phyloP scores from a whole-genome alignment of 2,797 vertebrate genomes.

The Thripadectes ignobilis region DNA sequence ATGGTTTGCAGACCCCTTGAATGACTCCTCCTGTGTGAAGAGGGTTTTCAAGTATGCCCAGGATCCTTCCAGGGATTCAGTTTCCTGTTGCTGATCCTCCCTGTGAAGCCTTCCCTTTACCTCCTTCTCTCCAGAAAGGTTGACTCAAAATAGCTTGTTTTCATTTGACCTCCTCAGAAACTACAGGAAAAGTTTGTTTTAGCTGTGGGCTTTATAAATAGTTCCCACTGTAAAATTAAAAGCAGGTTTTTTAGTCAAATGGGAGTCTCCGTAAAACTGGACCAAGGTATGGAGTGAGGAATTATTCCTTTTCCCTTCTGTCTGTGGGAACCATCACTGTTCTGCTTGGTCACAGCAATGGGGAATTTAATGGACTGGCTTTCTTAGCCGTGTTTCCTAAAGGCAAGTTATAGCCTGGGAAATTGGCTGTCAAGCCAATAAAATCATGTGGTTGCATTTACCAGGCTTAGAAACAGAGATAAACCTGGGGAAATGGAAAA shows the following conservation, averaged over 20 bases:
- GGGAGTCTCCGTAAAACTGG: not conserved
- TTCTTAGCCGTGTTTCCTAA: slow-evolving; percentile 19
- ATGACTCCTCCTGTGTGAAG: not conserved
- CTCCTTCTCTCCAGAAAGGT: not conserved
- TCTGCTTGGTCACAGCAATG: not conserved
- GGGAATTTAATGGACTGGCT: slow-evolving; percentile 15
- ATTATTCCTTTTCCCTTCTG: not conserved
- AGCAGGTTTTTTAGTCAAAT: not conserved
- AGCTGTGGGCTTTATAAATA: not conserved
- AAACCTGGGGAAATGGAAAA: not conserved
- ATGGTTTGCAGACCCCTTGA: not conserved
- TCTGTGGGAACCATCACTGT: not conserved
- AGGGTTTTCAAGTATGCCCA: not conserved
- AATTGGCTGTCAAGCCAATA: slow-evolving; percentile 32
- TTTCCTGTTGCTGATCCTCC: fast-evolving
- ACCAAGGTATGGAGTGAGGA: not conserved
- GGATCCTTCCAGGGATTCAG: not conserved
- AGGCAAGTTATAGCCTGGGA: slow-evolving; percentile 48
- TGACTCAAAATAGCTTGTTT: not conserved
- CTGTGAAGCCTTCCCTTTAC: not conserved
- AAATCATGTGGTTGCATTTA: slow-evolving; percentile 22
- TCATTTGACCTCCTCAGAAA: not conserved
- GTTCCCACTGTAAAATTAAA: not conserved
- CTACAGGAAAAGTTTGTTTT: not conserved
- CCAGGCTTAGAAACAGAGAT: not conserved